Conservation (phyloP, 2,888 invertebrate genomes). For the Anthophora plumipes region DNA sequence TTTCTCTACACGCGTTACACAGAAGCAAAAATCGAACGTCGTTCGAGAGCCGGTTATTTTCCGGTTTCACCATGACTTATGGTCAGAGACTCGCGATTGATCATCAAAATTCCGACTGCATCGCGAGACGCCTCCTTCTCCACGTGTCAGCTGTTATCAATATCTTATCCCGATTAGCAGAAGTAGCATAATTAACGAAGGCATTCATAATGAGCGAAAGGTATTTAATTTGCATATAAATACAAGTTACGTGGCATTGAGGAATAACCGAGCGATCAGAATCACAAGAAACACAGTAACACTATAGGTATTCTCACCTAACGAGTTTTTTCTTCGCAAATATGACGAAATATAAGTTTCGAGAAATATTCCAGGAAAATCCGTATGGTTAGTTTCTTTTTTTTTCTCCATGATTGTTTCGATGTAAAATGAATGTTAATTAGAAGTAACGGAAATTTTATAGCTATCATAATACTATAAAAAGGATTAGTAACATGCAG, state of each 20-base stretch:
- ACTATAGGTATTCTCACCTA: background rate
- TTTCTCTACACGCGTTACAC: background rate
- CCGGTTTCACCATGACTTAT: slow-evolving; percentile 9
- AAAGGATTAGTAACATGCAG: too few species aligned
- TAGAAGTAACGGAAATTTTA: too few species aligned
- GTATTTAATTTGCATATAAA: slow-evolving; percentile 44
- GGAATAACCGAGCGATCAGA: slow-evolving; percentile 33
- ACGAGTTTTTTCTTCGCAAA: background rate
- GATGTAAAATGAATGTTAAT: too few species aligned
- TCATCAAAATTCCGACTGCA: slow-evolving; percentile 31
- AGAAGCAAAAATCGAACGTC: background rate
- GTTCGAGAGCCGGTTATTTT: slow-evolving; percentile 20
- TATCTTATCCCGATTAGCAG: slow-evolving; percentile 35
- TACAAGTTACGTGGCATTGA: slow-evolving; percentile 30
- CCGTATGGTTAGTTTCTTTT: too few species aligned
- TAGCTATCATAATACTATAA: too few species aligned
- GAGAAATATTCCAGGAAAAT: background rate
- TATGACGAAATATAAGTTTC: background rate
- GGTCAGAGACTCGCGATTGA: slow-evolving; percentile 17
- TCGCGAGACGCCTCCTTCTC: slow-evolving; percentile 9
- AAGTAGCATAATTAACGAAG: slow-evolving; percentile 47
- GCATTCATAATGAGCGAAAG: slow-evolving; percentile 42
- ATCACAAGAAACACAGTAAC: slow-evolving; percentile 16
- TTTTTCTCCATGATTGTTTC: too few species aligned
- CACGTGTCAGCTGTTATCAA: slow-evolving; percentile 56